Evolutionary conservation across 2,888 invertebrate species (phyloP), one percentile per base, ranked within the genome.

Genomic region (Epirrhoe alternata): DNA sequence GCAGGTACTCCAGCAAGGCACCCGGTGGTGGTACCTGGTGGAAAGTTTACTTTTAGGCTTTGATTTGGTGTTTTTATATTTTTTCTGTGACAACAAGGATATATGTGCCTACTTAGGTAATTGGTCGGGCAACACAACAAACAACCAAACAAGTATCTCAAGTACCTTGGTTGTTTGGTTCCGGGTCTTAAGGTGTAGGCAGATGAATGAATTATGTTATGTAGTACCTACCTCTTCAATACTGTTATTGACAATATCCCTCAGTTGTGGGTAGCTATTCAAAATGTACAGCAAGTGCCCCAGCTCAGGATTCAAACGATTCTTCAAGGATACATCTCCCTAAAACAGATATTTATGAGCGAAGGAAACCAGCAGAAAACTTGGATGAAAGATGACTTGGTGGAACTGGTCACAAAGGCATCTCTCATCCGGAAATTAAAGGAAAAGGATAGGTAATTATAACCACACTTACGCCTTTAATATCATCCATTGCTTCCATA

Each of bases 261-360:
- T 81, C 0, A 92, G 77, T 0, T 74, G 77, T 12, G 88, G 85
- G 64, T 90, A 92, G 62, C 88, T 89, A 67, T 85, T 86, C 78
- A 92, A 75, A 12, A 92, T 91, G 68, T 90, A 87, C 16, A 92
- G 73, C 10, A 92, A 73, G 53, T 91, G 92, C 0, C 89, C 88
- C 17, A 92, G 71, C 64, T 92, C 92, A 4, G 92, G 90, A 59
- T 91, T 92, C 24, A 92, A 70, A 0, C 92, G 87, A 65, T 89
- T 87, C 67, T 87, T 90, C 65, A 92, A 69, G 0, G 89, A 85
- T 0, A 86, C 35, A 45, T 90, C 86, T 30, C 90, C 92, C 92
- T 92, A 76, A 7, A 82, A 54, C 31, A 53, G 60, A 42, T 3
- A 42, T 42, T 42, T 42, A 12, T 24, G 24, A 24, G 12, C 12